Conservation (phyloP, 1,140 invertebrate genomes). For the Monochamus saltuarius region DNA sequence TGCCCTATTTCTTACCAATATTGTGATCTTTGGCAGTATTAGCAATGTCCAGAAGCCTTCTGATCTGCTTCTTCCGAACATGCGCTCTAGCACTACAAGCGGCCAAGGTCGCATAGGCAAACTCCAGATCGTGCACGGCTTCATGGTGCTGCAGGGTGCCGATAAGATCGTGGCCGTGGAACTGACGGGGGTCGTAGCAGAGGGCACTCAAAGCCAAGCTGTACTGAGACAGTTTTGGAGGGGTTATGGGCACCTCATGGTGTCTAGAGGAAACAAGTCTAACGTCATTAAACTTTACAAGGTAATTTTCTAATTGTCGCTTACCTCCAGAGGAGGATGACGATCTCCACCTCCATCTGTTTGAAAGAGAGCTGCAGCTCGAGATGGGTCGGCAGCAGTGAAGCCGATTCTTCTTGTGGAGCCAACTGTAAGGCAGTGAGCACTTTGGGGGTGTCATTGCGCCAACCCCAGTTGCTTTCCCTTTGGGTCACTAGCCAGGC, state of each 20-base stretch:
- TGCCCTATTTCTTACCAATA: slow-evolving; percentile 57
- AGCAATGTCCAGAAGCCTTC: slow-evolving; percentile 73
- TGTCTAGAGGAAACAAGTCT: slow-evolving; percentile 54
- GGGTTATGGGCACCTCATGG: slow-evolving; percentile 69
- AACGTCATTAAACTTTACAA: neutral
- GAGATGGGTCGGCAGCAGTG: slow-evolving; percentile 56
- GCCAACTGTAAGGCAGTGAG: slow-evolving; percentile 61
- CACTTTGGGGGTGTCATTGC: slow-evolving; percentile 72
- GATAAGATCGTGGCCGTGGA: slow-evolving; percentile 75
- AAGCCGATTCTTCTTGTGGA: slow-evolving; percentile 52
- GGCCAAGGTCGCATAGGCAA: slow-evolving; percentile 65
- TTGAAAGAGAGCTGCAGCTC: slow-evolving; percentile 78
- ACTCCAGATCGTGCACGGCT: slow-evolving; percentile 65
- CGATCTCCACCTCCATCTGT: slow-evolving; percentile 80
- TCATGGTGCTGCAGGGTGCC: slow-evolving; percentile 60
- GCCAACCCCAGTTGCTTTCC: slow-evolving; percentile 72
- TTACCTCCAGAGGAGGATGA: slow-evolving; percentile 76
- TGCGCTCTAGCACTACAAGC: slow-evolving; percentile 79
- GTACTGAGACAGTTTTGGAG: slow-evolving; percentile 72
- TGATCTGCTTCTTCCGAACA: slow-evolving; percentile 74
- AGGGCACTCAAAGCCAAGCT: slow-evolving; percentile 72
- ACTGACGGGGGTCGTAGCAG: slow-evolving; percentile 79
- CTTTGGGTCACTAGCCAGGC: slow-evolving; percentile 69
- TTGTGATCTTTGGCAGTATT: slow-evolving; percentile 74
- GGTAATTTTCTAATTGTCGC: neutral